Base-by-base conservation (phyloP, 2,888 invertebrate genomes). In the Chloroclystis v-ata region DNA sequence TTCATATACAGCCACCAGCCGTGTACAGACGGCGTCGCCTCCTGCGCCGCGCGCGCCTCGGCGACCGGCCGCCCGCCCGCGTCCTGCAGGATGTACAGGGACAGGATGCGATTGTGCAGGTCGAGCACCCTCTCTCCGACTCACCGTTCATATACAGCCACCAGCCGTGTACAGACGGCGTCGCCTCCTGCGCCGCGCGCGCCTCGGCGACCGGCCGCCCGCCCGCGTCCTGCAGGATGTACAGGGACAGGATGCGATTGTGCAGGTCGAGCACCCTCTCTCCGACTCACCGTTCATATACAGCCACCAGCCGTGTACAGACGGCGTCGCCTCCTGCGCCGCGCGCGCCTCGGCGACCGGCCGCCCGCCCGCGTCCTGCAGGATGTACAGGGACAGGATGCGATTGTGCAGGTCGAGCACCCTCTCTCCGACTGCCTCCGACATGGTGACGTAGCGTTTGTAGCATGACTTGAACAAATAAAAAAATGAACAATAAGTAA, bases 1-100 rank as follows among this genome's bases (percentile, higher is more conserved):
- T 93, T 92, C 92, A 95, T 93, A 67, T 95, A 95, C 13, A 95
- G 87, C 94, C 95, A 95, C 95, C 95, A 95, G 90, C 95, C 95
- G 67, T 95, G 95, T 52, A 95, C 91, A 1, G 93, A 92, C 29
- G 94, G 95, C 2, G 95, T 94, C 9, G 94, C 83, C 68, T 94
- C 94, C 2, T 67, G 68, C 0, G 91, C 91, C 0, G 83, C 80
- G 5, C 55, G 60, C 1, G 67, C 60, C 47, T 90, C 91, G 57
- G 94, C 92, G 90, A 95, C 94, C 52, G 93, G 90, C 28, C 95
- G 82, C 0, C 93, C 94, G 20, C 95, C 94, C 0, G 93, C 92
- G 75, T 95, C 95, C 73, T 95, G 95, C 6, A 95, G 82, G 39
- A 95, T 92, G 60, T 95, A 96, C 12, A 95, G 78, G 0, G 95